phyloP scores from a whole-genome alignment of 2,113 vertebrate genomes.

The Clarias gariepinus region DNA sequence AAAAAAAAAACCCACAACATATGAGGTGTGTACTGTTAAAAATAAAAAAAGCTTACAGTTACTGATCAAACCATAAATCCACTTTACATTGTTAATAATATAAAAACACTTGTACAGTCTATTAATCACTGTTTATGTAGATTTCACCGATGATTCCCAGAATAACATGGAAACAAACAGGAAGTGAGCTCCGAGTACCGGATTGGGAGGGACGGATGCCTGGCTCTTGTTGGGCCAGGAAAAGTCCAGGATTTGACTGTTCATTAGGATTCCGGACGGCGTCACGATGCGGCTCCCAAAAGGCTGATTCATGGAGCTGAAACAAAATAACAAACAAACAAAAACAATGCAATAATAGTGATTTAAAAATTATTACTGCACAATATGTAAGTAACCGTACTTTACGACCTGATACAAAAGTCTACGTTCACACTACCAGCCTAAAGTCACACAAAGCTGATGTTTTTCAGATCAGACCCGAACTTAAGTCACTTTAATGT shows the following conservation, averaged over 20 bases:
- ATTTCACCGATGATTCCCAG: background rate
- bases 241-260: constrained; percentile 96
- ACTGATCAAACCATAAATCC: background rate
- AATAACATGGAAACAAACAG: background rate
- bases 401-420: too few species aligned
- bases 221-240: constrained; percentile 88
- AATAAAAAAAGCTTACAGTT: background rate
- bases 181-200: constrained; percentile 65
- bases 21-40: background rate
- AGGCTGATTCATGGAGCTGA: constrained; percentile 91
- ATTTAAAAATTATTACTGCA: background rate
- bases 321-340: constrained; percentile 33
- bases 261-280: constrained; percentile 89
- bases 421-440: too few species aligned
- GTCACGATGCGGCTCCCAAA: constrained; percentile 95
- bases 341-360: background rate
- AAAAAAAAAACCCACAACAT: too few species aligned
- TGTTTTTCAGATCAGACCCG: too few species aligned
- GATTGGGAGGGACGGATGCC: constrained; percentile 68
- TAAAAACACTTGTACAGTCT: background rate
- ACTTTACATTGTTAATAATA: background rate
- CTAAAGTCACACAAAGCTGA: too few species aligned
- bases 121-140: background rate
- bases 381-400: too few species aligned
- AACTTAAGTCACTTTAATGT: too few species aligned